phyloP scores from a whole-genome alignment of 2,797 vertebrate species.

The Pipistrellus nathusii region DNA sequence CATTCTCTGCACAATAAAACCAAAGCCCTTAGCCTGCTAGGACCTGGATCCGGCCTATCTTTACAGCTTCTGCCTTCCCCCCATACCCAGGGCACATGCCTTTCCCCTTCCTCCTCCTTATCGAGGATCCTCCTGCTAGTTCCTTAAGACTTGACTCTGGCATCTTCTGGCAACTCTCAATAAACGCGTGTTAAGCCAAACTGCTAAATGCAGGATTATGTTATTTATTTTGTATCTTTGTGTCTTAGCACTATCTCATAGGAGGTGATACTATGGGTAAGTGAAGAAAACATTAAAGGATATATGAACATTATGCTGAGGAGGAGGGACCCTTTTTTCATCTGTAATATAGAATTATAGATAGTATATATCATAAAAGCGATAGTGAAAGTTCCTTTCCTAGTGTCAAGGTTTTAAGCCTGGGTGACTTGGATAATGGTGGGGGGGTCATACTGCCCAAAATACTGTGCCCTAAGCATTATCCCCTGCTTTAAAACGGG shows the following conservation, averaged over 20 bases:
- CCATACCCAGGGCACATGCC: not conserved
- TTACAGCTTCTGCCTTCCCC: not conserved
- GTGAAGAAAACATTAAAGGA: constrained; percentile 41
- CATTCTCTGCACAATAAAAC: constrained; percentile 28
- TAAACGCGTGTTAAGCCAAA: constrained; percentile 24
- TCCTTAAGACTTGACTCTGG: constrained; percentile 37
- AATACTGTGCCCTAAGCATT: constrained; percentile 39
- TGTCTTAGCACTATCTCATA: not conserved
- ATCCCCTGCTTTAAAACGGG: constrained; percentile 59
- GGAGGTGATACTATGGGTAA: constrained; percentile 32
- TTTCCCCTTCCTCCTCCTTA: not conserved
- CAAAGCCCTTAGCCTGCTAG: not conserved
- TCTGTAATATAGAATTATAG: constrained; percentile 15
- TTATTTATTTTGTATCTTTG: constrained; percentile 14
- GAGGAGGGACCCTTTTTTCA: not conserved
- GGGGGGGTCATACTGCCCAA: constrained; percentile 3
- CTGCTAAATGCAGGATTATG: not conserved
- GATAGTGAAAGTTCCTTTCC: not conserved
- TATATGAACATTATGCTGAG: not conserved
- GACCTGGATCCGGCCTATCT: not conserved
- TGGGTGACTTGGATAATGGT: not conserved
- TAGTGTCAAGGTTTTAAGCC: constrained; percentile 42
- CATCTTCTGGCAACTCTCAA: constrained; percentile 41
- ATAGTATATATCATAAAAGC: not conserved
- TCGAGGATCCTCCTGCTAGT: not conserved